Percentiles rank a stretch among this genome's conserved stretches.
These are phyloP conservation scores for Pteronotus mesoamericanus DNA, from an alignment of 2,797 vertebrate species.

Conservation along the genomic window DNA sequence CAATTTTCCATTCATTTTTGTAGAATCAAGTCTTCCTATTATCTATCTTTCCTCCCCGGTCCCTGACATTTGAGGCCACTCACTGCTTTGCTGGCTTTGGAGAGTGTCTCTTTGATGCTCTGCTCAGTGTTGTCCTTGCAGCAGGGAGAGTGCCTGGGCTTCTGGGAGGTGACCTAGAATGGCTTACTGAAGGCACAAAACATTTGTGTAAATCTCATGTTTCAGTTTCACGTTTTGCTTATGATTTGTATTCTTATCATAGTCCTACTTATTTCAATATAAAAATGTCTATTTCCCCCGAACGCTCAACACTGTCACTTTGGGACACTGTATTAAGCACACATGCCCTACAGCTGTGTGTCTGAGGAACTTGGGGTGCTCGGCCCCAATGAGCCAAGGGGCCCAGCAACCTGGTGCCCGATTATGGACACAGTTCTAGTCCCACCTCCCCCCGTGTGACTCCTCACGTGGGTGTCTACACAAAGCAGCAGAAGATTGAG, in stretches of 20 bases:
- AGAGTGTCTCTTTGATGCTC: neutral
- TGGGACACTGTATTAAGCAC: neutral
- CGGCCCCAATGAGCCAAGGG: too few species aligned
- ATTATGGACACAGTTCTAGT: neutral
- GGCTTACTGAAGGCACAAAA: neutral
- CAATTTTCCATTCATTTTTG: neutral
- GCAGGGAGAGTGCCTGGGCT: neutral
- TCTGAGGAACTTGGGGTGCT: neutral
- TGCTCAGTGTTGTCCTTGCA: neutral
- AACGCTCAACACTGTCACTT: neutral
- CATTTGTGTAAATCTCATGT: neutral
- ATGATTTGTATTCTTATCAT: neutral
- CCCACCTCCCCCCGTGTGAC: accelerated
- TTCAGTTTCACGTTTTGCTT: neutral
- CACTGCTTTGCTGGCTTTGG: neutral
- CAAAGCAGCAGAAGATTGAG: neutral
- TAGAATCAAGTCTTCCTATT: neutral
- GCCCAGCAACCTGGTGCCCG: neutral
- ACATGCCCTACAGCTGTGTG: neutral
- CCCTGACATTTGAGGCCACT: neutral
- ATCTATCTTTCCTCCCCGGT: neutral
- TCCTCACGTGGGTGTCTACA: neutral
- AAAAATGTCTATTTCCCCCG: neutral
- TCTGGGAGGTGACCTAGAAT: too few species aligned
- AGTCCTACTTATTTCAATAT: neutral